These are phyloP conservation scores for Microtus ochrogaster DNA, from an alignment of 2,113 vertebrate genomes.

Conservation along the genomic window DNA sequence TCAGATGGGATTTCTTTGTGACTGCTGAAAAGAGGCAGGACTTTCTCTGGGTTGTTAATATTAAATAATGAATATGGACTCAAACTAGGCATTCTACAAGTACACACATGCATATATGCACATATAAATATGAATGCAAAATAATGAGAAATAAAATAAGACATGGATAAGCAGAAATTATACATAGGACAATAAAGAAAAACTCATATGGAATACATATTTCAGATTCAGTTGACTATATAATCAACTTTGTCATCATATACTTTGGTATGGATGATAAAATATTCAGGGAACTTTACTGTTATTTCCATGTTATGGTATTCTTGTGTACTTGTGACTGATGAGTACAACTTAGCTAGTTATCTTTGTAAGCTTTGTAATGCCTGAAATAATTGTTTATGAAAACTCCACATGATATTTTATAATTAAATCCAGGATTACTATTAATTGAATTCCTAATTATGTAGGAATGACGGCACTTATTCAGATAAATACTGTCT, in stretches of 20 bases:
- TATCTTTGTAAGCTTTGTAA: not conserved
- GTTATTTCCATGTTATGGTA: not conserved
- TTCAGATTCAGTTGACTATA: not conserved
- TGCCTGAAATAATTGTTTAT: not conserved
- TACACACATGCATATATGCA: not conserved
- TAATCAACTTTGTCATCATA: not conserved
- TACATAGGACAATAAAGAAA: not conserved
- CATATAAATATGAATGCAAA: not conserved
- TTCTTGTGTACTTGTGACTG: not conserved
- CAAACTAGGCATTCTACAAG: not conserved
- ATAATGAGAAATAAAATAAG: not conserved
- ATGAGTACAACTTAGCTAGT: not conserved
- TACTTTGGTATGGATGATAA: not conserved
- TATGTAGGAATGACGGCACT: not conserved
- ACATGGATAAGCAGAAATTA: not conserved
- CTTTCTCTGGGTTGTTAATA: slow-evolving; percentile 44
- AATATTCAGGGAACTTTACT: not conserved
- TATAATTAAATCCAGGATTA: not conserved
- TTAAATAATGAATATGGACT: slow-evolving; percentile 9
- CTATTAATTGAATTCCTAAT: not conserved
- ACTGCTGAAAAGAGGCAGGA: not conserved
- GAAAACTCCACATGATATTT: not conserved
- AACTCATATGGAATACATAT: not conserved
- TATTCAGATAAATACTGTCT: not conserved
- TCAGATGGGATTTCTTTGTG: slow-evolving; percentile 49